phyloP scores from a whole-genome alignment of 92 coral and sea anemone species.

The Epizoanthus illoricatus region DNA sequence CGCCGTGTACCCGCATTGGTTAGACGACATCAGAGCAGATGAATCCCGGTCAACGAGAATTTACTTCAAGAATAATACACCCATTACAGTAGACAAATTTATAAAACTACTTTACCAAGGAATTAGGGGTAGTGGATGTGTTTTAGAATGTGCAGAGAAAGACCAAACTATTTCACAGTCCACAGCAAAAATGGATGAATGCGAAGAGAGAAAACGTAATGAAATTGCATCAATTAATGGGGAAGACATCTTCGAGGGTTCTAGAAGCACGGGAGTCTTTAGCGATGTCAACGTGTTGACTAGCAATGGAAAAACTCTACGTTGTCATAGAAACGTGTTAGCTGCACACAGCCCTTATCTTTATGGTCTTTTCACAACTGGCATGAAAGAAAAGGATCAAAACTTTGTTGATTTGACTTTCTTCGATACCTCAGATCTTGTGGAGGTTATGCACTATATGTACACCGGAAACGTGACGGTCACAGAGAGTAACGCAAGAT shows the following conservation, averaged over 20 bases:
- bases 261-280: not conserved
- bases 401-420: constrained; percentile 15
- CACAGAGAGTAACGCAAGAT: not conserved
- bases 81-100: constrained; percentile 1
- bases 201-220: not conserved
- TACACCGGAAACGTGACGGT: constrained; percentile 14
- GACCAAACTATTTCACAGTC: not conserved
- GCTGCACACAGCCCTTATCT: constrained; percentile 36
- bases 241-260: constrained; percentile 4
- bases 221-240: not conserved
- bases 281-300: constrained; percentile 13
- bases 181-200: not conserved
- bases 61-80: constrained; percentile 6
- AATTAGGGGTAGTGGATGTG: not conserved
- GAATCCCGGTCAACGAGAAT: not conserved
- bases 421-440: constrained; percentile 4
- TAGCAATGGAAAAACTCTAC: not conserved
- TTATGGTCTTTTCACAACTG: not conserved
- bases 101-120: constrained; percentile 17
- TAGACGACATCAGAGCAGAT: not conserved
- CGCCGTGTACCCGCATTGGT: constrained; percentile 23
- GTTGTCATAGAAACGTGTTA: constrained; percentile 37
- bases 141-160: not conserved
- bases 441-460: constrained; percentile 24
- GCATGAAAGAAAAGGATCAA: constrained; percentile 19